Percentiles rank a stretch among this genome's conserved stretches.
Evolutionary conservation across 35 echinoderm and acorn worm species (phyloP).

Genomic region (Heliocidaris tuberculata): DNA sequence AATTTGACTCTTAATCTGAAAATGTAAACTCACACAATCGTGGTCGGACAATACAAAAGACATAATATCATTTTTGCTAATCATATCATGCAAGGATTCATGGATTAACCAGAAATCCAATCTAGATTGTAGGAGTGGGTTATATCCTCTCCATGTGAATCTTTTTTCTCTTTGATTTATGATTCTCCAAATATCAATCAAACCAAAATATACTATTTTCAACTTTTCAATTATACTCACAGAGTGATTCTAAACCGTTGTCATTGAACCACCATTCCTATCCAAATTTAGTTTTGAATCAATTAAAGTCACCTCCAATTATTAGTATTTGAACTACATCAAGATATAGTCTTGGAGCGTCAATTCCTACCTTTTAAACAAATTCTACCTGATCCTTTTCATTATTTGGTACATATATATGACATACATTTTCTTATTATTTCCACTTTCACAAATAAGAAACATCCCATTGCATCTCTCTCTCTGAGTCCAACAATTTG

Average conservation of each 20-base stretch:
- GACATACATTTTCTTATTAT: background rate
- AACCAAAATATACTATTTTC: background rate
- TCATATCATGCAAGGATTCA: too few species aligned
- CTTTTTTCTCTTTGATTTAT: background rate
- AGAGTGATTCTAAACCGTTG: background rate
- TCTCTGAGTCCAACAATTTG: background rate
- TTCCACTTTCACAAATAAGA: background rate
- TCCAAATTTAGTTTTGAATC: background rate
- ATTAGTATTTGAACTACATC: background rate
- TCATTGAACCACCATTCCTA: background rate
- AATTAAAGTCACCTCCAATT: background rate
- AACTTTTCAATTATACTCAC: background rate
- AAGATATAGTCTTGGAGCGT: too few species aligned
- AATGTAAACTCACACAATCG: too few species aligned
- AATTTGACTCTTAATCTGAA: too few species aligned
- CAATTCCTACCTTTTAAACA: background rate
- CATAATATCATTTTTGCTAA: too few species aligned
- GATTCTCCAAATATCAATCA: conserved; percentile 7
- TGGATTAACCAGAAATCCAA: too few species aligned
- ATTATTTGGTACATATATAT: conserved; percentile 26
- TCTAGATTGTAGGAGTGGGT: background rate
- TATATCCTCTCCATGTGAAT: conserved; percentile 5
- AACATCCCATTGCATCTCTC: background rate
- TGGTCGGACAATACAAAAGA: too few species aligned
- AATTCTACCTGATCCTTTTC: background rate